A percentile compares a stretch with the other conserved stretches of the same genome.
These are phyloP conservation scores for Megaceryle alcyon DNA, from an alignment of 2,797 vertebrate species.

Conservation along the genomic window DNA sequence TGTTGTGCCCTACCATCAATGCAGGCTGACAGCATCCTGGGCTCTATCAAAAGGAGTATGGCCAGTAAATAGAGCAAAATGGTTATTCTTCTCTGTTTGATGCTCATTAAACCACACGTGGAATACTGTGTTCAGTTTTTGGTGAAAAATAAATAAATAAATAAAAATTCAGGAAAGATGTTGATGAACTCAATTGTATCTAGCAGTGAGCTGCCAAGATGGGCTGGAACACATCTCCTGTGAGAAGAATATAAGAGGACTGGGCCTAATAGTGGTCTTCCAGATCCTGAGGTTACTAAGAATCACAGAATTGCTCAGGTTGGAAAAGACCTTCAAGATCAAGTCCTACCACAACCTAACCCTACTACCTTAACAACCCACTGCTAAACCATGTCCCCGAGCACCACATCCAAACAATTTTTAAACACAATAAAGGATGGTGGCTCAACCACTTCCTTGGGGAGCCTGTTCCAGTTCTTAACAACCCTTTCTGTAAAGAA, in stretches of 20 bases:
- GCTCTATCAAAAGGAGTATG: neutral
- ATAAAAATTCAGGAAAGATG: neutral
- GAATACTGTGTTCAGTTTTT: neutral
- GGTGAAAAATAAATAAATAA: too few relatives aligned
- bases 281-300: neutral
- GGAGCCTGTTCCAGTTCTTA: too few relatives aligned
- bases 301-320: too few relatives aligned
- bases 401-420: too few relatives aligned
- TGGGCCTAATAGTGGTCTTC: neutral
- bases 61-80: neutral
- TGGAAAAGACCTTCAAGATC: too few relatives aligned
- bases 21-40: neutral
- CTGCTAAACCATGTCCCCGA: too few relatives aligned
- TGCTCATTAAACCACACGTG: neutral
- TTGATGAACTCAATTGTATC: neutral
- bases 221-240: rapidly evolving
- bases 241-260: neutral
- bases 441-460: too few relatives aligned
- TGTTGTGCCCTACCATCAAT: neutral
- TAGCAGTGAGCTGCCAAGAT: neutral
- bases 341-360: too few relatives aligned
- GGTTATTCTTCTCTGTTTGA: neutral
- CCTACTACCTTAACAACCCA: too few relatives aligned
- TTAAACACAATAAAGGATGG: too few relatives aligned
- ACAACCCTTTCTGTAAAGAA: too few relatives aligned